Evolutionary conservation across 2,113 vertebrate genomes (phyloP), one percentile per base, ranked within the genome.

Genomic region (Eublepharis macularius): DNA sequence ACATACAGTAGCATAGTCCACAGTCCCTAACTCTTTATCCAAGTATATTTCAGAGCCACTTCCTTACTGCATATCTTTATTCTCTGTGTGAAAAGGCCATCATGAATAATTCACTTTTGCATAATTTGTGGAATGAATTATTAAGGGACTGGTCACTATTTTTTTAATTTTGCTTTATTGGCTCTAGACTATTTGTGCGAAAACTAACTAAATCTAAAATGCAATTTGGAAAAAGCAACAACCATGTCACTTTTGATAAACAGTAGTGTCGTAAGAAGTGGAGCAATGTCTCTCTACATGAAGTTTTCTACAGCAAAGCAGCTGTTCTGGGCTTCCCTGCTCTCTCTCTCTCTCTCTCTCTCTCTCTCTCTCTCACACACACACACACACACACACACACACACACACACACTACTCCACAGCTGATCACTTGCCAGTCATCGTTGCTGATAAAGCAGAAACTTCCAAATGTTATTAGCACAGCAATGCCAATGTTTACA

Each of bases 361-460:
- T n/a, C n/a, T n/a, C n/a, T n/a, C n/a, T n/a, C n/a, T n/a, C n/a
- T n/a, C n/a, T n/a, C n/a, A n/a, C n/a, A n/a, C n/a, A n/a, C n/a
- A n/a, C n/a, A n/a, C n/a, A n/a, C n/a, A n/a, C n/a, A n/a, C n/a
- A n/a, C n/a, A n/a, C n/a, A 24, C 21, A 63, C 26, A 63, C 54
- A 63, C 24, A 63, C 13, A 63, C 9, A 63, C 21, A 26, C 57
- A 60, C 51, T 24, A 26, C 26, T 29, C 24, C 24, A 63, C 83
- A 93, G 90, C 89, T 91, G 92, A 93, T 91, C 90, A 92, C 90
- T 92, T 92, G 90, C 81, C 68, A 91, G 84, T 90, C 87, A 87
- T 82, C 91, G 91, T 80, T 92, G 94, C 94, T 95, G 91, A 95
- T 94, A 95, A 95, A 94, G 92, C 96, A 96, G 90, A 95, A 95